Evolutionary conservation across 2,113 vertebrate species (phyloP).

Genomic region (Hipposideros armiger): DNA sequence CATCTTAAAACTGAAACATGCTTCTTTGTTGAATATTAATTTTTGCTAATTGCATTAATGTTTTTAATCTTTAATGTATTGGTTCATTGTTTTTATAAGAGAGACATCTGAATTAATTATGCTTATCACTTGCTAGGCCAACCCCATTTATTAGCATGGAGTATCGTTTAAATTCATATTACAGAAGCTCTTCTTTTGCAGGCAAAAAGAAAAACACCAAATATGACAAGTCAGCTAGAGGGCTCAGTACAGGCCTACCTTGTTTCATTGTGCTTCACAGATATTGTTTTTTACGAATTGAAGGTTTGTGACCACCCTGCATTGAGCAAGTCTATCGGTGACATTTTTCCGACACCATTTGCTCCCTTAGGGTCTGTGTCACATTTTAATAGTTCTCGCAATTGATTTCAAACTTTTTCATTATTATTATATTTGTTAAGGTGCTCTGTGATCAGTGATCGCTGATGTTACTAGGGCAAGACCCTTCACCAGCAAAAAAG

Average conservation of each 20-base stretch:
- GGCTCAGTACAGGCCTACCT: not conserved
- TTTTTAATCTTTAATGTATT: conserved; percentile 61
- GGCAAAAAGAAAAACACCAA: conserved; percentile 62
- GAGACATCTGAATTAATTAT: conserved; percentile 63
- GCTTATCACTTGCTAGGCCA: conserved; percentile 59
- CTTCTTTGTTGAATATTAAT: not conserved
- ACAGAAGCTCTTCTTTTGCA: conserved; percentile 43
- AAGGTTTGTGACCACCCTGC: not conserved
- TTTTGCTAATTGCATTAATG: conserved; percentile 61
- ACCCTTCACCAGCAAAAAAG: not conserved
- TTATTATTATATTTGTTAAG: not conserved
- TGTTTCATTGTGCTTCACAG: not conserved
- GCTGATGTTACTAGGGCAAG: not conserved
- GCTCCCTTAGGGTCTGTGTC: not conserved
- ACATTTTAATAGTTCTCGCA: not conserved
- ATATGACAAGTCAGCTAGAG: conserved; percentile 50
- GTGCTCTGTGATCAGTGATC: not conserved
- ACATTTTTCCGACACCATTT: not conserved
- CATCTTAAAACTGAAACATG: not conserved
- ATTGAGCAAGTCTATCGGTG: not conserved
- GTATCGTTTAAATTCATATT: conserved; percentile 73
- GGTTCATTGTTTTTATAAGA: conserved; percentile 70
- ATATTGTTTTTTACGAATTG: not conserved
- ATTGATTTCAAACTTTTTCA: not conserved
- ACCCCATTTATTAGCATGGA: conserved; percentile 69